Conservation (phyloP, 2,113 vertebrate genomes). For the Setophaga coronata region DNA sequence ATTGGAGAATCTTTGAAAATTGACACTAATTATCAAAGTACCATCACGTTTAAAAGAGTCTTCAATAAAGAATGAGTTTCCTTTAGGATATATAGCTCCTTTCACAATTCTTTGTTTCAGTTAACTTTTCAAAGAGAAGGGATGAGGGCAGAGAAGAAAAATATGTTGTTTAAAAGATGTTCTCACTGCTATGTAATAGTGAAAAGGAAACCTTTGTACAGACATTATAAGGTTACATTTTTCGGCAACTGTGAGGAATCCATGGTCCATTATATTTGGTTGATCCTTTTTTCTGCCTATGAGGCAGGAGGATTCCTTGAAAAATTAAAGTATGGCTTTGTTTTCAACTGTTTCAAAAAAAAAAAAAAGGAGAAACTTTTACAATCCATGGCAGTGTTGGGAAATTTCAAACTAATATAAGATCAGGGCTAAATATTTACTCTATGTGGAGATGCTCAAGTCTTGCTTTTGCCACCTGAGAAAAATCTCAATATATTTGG, state of each 20-base stretch:
- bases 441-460: background rate
- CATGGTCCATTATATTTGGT: background rate
- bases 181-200: background rate
- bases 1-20: conserved; percentile 47
- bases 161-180: background rate
- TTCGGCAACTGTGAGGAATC: background rate
- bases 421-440: background rate
- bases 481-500: background rate
- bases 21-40: conserved; percentile 32
- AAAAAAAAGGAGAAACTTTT: background rate
- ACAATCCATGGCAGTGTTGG: background rate
- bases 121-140: background rate
- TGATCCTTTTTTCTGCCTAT: background rate
- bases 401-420: background rate
- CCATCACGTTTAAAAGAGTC: conserved; percentile 28
- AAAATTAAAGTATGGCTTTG: background rate
- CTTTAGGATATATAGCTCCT: background rate
- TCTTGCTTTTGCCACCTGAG: background rate
- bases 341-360: background rate
- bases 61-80: conserved; percentile 68
- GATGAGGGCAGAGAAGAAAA: background rate
- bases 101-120: background rate
- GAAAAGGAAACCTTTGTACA: background rate
- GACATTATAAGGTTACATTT: background rate
- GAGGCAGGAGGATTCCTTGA: background rate